Base-by-base conservation (phyloP, 2,888 invertebrate genomes). In the Lymantria dispar region DNA sequence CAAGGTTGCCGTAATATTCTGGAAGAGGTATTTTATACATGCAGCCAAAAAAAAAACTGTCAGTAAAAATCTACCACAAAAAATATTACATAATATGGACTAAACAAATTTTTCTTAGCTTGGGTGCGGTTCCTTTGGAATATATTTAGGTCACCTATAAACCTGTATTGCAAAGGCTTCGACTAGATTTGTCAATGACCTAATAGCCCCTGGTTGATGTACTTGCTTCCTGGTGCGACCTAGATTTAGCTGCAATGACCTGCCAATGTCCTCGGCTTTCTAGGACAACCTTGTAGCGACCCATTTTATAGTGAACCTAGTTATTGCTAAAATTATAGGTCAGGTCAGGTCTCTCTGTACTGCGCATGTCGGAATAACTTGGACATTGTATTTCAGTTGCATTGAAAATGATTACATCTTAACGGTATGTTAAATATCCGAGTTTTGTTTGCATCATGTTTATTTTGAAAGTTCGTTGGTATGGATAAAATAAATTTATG, bases 291-390 rank as follows among this genome's bases (percentile, higher is more conserved):
- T 47, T 30, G 40, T 29, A 31, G 14, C 50, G 54, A 50, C 50
- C 62, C 50, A 38, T 48, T 57, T 60, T 41, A 43, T 49, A 7
- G 38, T 7, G 7, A 38, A 37, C 10, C 37, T 42, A 12, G 36
- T 36, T 45, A 41, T 41, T 47, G 29, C 29, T 36, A 13, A 56
- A 8, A 3, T 36, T 36, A 40, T 47, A 57, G 54, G 50, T 50
- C 47, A 45, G 44, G 41, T 37, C 47, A 44, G 44, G 41, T 37
- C 47, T 42, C 3, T n/a, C 8, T 45, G 37, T 7, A 11, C 5
- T 38, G 38, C n/a, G 38, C 40, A 40, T 38, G 38, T 38, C 38
- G n/a, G 38, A 38, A 12, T 38, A 12, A 22, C 33, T 8, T 33
- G 33, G 33, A 33, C 10, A 10, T 33, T 33, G 33, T 33, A 33